Base-by-base conservation (phyloP, 2,797 vertebrate genomes). In the Zalophus californianus region DNA sequence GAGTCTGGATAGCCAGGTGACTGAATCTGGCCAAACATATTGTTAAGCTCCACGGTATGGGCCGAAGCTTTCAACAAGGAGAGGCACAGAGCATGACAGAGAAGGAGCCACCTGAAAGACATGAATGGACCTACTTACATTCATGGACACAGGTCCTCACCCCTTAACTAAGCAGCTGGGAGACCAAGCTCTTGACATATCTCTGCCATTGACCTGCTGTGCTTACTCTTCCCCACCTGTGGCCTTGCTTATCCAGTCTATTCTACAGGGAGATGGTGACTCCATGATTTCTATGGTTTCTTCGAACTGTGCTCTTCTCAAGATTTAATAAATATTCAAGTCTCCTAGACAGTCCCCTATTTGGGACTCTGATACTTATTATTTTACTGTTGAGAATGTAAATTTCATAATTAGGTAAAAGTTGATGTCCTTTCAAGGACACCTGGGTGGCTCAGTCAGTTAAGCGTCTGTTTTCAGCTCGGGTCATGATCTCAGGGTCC, bases 1-100 rank as follows among this genome's bases (percentile, higher is more conserved):
- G 99, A 99, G 20, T 99, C 99, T 0, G 99, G 99, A 98, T 99
- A 99, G 97, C 99, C 99, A 12, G 99, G 99, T 0, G 99, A 99
- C 95, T 98, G 98, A 78, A 99, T 98, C 98, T 99, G 99, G 13
- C 99, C 99, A 77, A 99, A 99, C 99, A 99, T 99, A 25, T 99
- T 98, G 0, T 98, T 99, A 77, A 99, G 97, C 27, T 98, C 97
- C 11, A 99, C 86, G 0, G 89, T 96, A 73, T 98, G 94, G 3
- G 98, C 92, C 48, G 98, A 98, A 2, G 90, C 97, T 3, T 56
- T 9, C 14, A 98, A 78, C 83, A 98, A 95, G 88, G 98, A 98
- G 91, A 98, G 93, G 95, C 98, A 99, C 35, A 99, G 78, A 54
- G 90, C 94, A 85, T 98, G 98, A 66, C 89, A 98, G 44, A 98